phyloP scores from a whole-genome alignment of 2,888 invertebrate species.

The Melangyna quadrimaculata region DNA sequence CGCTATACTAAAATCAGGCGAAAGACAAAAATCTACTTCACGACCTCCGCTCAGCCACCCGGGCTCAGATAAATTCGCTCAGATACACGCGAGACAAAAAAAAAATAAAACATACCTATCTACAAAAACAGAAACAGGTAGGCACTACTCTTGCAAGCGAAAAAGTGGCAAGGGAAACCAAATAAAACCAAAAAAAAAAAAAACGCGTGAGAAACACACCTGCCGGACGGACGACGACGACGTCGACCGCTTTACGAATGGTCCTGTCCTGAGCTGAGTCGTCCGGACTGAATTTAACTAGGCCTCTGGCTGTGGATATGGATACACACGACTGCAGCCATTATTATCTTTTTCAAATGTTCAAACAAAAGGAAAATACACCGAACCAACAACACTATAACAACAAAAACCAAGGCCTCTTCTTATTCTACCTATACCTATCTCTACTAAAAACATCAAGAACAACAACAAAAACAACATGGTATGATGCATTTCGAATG shows the following conservation, averaged over 20 bases:
- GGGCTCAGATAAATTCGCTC: slow-evolving; percentile 45
- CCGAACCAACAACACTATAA: slow-evolving; percentile 8
- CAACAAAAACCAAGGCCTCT: slow-evolving; percentile 4
- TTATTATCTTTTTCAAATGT: slow-evolving; percentile 71
- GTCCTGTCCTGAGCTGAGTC: not conserved
- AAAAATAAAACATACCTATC: not conserved
- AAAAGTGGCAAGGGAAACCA: slow-evolving; percentile 24
- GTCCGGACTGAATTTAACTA: slow-evolving; percentile 66
- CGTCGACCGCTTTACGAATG: not conserved
- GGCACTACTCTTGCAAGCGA: not conserved
- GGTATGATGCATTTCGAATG: slow-evolving; percentile 26
- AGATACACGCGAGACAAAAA: slow-evolving; percentile 56
- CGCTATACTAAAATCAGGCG: not conserved
- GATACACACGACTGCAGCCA: slow-evolving; percentile 71
- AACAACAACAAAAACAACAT: slow-evolving; percentile 34
- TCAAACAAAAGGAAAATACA: slow-evolving; percentile 67
- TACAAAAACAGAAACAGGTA: slow-evolving; percentile 21
- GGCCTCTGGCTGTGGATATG: slow-evolving; percentile 70
- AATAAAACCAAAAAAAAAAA: slow-evolving; percentile 47
- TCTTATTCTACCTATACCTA: too few species aligned
- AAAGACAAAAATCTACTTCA: slow-evolving; percentile 63
- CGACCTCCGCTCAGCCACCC: slow-evolving; percentile 31
- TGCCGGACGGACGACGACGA: slow-evolving; percentile 61
- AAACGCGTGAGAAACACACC: slow-evolving; percentile 72
- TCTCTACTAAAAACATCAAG: not conserved